These are phyloP conservation scores for Nyleta sp. DNA, from an alignment of 2,888 invertebrate species.

Conservation along the genomic window DNA sequence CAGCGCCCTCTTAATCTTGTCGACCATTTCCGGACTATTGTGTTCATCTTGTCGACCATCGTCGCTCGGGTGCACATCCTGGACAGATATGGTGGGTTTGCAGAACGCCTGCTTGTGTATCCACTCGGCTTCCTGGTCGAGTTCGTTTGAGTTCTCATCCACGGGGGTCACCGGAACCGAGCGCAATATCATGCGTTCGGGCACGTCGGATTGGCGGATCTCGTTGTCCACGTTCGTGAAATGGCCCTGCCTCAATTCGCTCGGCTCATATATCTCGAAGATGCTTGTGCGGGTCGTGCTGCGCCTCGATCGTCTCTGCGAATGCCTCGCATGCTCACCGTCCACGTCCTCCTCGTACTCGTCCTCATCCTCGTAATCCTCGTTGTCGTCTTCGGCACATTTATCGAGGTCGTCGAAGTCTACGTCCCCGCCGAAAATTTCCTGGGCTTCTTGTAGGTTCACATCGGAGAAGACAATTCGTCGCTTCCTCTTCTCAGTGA, in stretches of 20 bases:
- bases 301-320: conserved; percentile 90
- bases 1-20: conserved; percentile 96
- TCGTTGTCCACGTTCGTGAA: conserved; percentile 97
- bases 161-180: conserved; percentile 93
- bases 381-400: conserved; percentile 93
- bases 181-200: conserved; percentile 96
- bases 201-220: conserved; percentile 94
- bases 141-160: conserved; percentile 92
- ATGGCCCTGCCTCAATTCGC: conserved; percentile 97
- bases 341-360: conserved; percentile 82
- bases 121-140: conserved; percentile 98
- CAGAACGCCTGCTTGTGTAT: conserved; percentile 97
- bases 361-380: conserved; percentile 81
- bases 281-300: conserved; percentile 93
- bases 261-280: conserved; percentile 98
- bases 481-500: conserved; percentile 90
- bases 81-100: conserved; percentile 91
- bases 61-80: conserved; percentile 85
- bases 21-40: conserved; percentile 88
- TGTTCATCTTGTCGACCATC: conserved; percentile 85
- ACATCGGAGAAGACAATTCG: conserved; percentile 94
- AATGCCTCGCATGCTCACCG: conserved; percentile 84
- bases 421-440: conserved; percentile 99
- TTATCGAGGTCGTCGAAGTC: conserved; percentile 96
- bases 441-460: conserved; percentile 98